Base-by-base conservation (phyloP, 2,797 vertebrate species). In the Toxotes lorentzi region DNA sequence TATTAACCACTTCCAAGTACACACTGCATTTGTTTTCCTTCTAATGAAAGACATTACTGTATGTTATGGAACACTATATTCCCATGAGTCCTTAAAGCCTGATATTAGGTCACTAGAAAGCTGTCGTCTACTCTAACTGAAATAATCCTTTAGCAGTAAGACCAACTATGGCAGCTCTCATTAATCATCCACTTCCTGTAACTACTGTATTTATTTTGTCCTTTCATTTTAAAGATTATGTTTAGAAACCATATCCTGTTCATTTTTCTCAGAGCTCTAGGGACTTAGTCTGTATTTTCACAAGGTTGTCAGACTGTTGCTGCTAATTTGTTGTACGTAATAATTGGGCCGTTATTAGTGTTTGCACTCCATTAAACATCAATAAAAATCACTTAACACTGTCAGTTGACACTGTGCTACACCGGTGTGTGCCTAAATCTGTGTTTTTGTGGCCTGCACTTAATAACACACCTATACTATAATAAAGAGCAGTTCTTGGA, bases 151-250 rank as follows among this genome's bases (percentile, higher is more conserved):
- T 60, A 72, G 51, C 50, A 56, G 30, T 38, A 59, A 70, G 70
- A 82, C 65, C 56, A 65, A 53, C 30, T 38, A 2, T 51, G 80
- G 53, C 85, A 88, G 79, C 74, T 57, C 65, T 83, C 79, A 82
- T 92, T 73, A 88, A 35, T 91, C 79, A 83, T 68, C 40, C 69
- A 0, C 65, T 68, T 62, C 57, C 41, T 76, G 1, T 69, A 65
- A 84, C 58, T 66, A 60, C 76, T 73, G 51, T 70, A 79, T 90
- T 83, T 85, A 74, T 89, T 87, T 86, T 70, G 38, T 70, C 17
- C 75, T 84, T 83, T 67, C 47, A 50, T 73, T 81, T 67, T 24
- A 54, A 68, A 68, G 38, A 54, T 73, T 38, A 10, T 71, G 51
- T 81, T 84, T 53, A 58, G 64, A 78, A 83, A 12, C 57, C 23